Evolutionary conservation across 2,797 vertebrate genomes (phyloP), one percentile per base, ranked within the genome.

Genomic region (Heterohyrax brucei): DNA sequence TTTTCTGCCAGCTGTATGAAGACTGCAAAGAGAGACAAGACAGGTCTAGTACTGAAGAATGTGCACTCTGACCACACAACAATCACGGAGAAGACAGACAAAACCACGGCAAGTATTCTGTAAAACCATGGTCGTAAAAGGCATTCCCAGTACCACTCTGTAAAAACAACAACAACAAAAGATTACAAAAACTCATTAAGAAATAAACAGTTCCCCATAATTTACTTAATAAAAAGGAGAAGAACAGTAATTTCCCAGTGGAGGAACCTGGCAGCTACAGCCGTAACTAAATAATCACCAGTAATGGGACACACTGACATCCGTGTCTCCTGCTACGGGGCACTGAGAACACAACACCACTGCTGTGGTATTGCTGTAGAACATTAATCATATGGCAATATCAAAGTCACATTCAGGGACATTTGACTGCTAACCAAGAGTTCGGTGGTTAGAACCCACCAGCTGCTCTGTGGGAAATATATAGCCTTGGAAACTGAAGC

Each of bases 1-100:
- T 98, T 98, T 96, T 99, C 99, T 3, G 99, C 99, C 92, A 99
- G 98, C 97, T 99, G 99, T 98, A 99, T 99, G 98, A 99, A 99
- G 82, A 99, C 99, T 0, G 99, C 99, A 79, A 99, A 99, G 62
- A 99, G 99, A 0, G 99, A 99, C 26, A 99, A 98, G 98, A 99
- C 99, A 1, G 99, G 99, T 0, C 81, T 98, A 28, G 99, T 99
- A 98, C 99, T 99, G 98, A 99, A 99, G 98, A 99, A 99, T 0
- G 99, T 99, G 98, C 99, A 99, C 94, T 99, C 99, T 0, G 99
- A 99, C 99, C 99, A 99, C 88, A 99, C 99, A 89, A 99, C 99
- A 13, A 99, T 98, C 96, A 99, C 98, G 10, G 99, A 99, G 98
- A 99, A 99, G 0, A 98, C 96, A 0, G 98, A 99, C 97, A 99